Base-by-base conservation (phyloP, 2,113 vertebrate species). In the Proterorhinus semilunaris region DNA sequence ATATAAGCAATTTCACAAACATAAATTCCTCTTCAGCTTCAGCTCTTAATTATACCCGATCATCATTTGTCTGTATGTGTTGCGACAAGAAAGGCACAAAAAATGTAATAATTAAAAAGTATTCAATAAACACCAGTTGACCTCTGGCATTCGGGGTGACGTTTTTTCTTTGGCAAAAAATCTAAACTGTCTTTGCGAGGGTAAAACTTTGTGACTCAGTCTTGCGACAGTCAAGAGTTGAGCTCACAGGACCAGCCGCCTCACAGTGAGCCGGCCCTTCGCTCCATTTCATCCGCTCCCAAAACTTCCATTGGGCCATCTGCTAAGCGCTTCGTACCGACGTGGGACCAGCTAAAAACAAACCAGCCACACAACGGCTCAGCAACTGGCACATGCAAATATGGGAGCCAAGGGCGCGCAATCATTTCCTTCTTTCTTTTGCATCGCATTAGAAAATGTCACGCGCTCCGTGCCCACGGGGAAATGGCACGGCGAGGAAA, bases 261-360 rank as follows among this genome's bases (percentile, higher is more conserved):
- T 47, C 62, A 46, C 65, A 65, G 67, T 16, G 44, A 74, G 51
- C 10, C 10, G 61, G 67, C 68, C 71, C 61, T 43, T 15, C n/a
- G 79, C 69, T 81, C 47, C 51, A 54, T 67, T 85, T 82, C 65
- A 82, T 75, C 66, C 11, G 15, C 53, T 72, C 52, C 66, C 53
- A 75, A 36, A 67, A 72, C 62, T 17, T 66, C 72, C 74, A 77
- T 80, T 68, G 43, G 69, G 47, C 74, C 59, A 78, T 78, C 77
- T 76, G 83, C 73, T 48, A 49, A 0, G 57, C 66, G 71, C 62
- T 68, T 67, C 74, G 65, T 64, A 64, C 5, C n/a, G 43, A 6
- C 69, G 55, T 15, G 51, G 12, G 65, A 78, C 45, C 71, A 54
- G 66, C 65, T 68, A 27, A 10, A 81, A 74, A 64, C 62, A 69